These are phyloP conservation scores for Actinemys pallida DNA, from an alignment of 2,113 vertebrate genomes.

Conservation along the genomic window DNA sequence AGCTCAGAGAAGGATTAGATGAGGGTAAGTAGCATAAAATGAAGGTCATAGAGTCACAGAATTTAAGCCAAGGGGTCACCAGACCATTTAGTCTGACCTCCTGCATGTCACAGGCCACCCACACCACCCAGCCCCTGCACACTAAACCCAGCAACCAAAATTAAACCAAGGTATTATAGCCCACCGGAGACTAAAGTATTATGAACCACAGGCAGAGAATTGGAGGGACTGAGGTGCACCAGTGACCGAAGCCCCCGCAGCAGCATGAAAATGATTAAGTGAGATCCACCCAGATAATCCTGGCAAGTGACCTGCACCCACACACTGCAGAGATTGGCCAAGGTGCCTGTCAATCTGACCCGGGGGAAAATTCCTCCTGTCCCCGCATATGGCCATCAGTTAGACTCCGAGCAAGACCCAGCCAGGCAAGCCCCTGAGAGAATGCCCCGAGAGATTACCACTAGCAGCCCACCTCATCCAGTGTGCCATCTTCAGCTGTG, in stretches of 20 bases:
- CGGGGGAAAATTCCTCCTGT: neutral
- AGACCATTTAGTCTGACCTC: too few species aligned
- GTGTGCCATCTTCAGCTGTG: neutral
- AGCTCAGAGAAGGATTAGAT: too few species aligned
- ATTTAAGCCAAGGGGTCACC: too few species aligned
- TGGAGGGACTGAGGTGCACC: neutral
- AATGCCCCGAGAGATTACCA: neutral
- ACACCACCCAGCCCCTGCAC: too few species aligned
- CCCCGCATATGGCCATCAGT: neutral
- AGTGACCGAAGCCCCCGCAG: neutral
- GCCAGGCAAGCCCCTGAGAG: neutral
- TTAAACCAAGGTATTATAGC: too few species aligned
- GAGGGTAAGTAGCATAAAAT: too few species aligned
- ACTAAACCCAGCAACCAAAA: too few species aligned
- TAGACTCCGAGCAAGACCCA: neutral
- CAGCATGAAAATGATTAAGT: neutral
- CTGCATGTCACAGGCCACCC: too few species aligned
- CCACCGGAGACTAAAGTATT: too few species aligned
- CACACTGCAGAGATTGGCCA: too few species aligned
- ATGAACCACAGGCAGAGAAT: neutral
- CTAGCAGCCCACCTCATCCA: neutral
- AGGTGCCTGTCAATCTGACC: neutral
- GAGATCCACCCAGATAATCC: neutral
- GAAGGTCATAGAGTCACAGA: too few species aligned
- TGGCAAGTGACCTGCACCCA: too few species aligned